These are phyloP conservation scores for Chloropsis cyanopogon DNA, from an alignment of 2,113 vertebrate genomes.

Conservation along the genomic window DNA sequence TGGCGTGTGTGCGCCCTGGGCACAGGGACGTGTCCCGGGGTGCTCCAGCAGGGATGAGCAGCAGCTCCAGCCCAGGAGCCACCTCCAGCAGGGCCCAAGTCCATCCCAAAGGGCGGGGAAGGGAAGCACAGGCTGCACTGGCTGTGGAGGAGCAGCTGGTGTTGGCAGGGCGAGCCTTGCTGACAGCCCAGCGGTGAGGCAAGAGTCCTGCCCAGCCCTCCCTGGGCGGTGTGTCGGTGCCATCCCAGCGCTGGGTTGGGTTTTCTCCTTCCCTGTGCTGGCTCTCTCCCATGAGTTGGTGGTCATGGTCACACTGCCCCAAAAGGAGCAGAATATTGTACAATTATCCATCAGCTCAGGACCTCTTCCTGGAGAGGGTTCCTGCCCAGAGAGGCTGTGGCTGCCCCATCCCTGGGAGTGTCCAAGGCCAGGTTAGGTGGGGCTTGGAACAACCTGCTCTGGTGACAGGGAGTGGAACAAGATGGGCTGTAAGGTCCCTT, in stretches of 20 bases:
- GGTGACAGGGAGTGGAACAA: not conserved
- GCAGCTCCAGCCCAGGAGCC: fast-evolving
- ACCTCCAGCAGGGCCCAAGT: not conserved
- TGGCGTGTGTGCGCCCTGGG: not conserved
- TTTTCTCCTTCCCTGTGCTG: not conserved
- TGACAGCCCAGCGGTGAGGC: fast-evolving
- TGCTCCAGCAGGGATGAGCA: not conserved
- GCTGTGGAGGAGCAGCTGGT: not conserved
- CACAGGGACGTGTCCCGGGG: fast-evolving
- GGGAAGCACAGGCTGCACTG: not conserved
- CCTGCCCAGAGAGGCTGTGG: not conserved
- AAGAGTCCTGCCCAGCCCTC: fast-evolving
- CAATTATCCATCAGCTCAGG: not conserved
- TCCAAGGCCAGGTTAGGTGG: fast-evolving
- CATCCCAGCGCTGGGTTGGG: not conserved
- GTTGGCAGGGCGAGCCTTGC: not conserved
- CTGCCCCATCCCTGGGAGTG: not conserved
- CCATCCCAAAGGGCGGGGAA: fast-evolving
- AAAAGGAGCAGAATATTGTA: not conserved
- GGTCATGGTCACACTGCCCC: fast-evolving
- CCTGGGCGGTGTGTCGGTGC: fast-evolving
- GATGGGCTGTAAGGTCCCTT: not conserved
- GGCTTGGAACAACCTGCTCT: not conserved
- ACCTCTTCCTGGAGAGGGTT: not conserved
- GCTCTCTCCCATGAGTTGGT: fast-evolving